These are phyloP conservation scores for Laterallus jamaicensis DNA, from an alignment of 2,113 vertebrate genomes.

Conservation along the genomic window DNA sequence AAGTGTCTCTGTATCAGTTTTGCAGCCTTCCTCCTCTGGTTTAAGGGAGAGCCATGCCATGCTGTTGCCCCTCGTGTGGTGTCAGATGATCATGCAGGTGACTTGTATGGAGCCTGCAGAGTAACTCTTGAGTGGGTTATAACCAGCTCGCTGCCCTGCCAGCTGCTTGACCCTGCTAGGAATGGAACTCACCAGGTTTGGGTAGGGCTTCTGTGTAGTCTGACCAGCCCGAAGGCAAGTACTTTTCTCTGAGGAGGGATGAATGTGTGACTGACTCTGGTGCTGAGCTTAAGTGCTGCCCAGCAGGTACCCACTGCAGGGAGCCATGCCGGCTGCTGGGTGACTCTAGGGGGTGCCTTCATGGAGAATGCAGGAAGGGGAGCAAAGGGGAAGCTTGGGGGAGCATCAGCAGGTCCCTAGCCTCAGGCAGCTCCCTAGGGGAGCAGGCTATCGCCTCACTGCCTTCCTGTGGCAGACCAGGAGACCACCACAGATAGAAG, in stretches of 20 bases:
- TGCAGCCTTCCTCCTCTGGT: neutral
- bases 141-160: neutral
- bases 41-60: neutral
- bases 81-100: accelerated
- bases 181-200: accelerated
- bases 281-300: neutral
- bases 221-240: accelerated
- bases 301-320: neutral
- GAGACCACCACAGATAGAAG: neutral
- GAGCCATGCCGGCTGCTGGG: neutral
- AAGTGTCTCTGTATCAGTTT: accelerated
- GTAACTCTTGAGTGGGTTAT: neutral
- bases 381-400: neutral
- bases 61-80: accelerated
- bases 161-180: neutral
- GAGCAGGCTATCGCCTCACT: neutral
- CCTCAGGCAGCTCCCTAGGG: neutral
- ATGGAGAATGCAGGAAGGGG: too few species aligned
- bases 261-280: neutral
- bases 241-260: neutral
- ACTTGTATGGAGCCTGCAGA: neutral
- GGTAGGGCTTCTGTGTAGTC: neutral
- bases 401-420: accelerated
- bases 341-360: accelerated
- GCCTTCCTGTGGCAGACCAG: neutral